Conservation (phyloP, 2,888 invertebrate species). For the Lathronympha strigana region DNA sequence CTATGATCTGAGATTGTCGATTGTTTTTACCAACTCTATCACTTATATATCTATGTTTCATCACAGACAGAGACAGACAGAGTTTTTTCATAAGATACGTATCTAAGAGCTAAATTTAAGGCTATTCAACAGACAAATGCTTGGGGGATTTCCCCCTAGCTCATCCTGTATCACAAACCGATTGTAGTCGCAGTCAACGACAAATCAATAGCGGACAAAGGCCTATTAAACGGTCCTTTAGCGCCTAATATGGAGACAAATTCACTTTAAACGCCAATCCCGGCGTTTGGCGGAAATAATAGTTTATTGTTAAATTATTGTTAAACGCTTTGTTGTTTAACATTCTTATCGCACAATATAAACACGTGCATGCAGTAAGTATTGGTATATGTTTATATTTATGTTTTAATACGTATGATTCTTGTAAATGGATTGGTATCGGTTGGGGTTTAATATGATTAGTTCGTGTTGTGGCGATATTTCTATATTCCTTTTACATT, state of each 20-base stretch:
- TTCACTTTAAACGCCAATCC: slow-evolving; percentile 73
- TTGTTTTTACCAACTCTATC: too few species aligned
- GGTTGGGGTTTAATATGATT: too few species aligned
- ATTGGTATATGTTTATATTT: slow-evolving; percentile 8
- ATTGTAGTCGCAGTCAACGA: slow-evolving; percentile 60
- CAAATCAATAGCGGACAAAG: slow-evolving; percentile 76
- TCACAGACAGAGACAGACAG: too few species aligned
- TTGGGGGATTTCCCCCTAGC: not conserved
- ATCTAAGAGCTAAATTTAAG: too few species aligned
- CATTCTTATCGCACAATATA: slow-evolving; percentile 12
- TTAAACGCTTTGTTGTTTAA: slow-evolving; percentile 43
- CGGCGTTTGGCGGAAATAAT: slow-evolving; percentile 56
- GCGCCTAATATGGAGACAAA: slow-evolving; percentile 77
- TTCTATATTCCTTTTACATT: too few species aligned
- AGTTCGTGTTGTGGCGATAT: too few species aligned
- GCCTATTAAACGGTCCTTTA: slow-evolving; percentile 73
- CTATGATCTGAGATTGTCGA: too few species aligned
- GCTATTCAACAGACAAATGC: too few species aligned
- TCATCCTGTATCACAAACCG: slow-evolving; percentile 32
- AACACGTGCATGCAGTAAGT: slow-evolving; percentile 28
- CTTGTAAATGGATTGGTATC: not conserved
- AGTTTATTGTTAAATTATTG: too few species aligned
- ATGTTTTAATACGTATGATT: slow-evolving; percentile 12
- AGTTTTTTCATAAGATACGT: too few species aligned
- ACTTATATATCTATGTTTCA: too few species aligned